phyloP scores from a whole-genome alignment of 2,888 invertebrate species.

The Scotopteryx bipunctaria region DNA sequence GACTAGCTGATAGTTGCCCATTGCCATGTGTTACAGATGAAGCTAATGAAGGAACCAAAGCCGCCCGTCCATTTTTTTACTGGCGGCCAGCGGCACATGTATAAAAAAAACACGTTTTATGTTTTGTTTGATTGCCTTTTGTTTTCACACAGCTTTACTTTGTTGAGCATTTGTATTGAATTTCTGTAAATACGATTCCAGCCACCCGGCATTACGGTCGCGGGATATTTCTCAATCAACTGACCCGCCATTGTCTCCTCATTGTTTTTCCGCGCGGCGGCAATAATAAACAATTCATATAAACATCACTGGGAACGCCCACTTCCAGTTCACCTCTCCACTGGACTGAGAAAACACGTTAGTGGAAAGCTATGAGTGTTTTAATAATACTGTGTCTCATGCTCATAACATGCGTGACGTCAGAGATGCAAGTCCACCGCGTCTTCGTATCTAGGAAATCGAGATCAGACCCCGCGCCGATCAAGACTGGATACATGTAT shows the following conservation, averaged over 20 bases:
- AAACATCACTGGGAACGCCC: conserved; percentile 56
- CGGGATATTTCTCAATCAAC: conserved; percentile 64
- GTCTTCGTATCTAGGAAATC: conserved; percentile 49
- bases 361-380: conserved; percentile 24
- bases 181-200: conserved; percentile 9
- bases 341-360: conserved; percentile 49
- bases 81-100: no score
- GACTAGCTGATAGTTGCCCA: no score
- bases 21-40: no score
- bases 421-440: conserved; percentile 47
- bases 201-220: conserved; percentile 21
- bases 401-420: conserved; percentile 41
- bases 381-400: conserved; percentile 52
- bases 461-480: conserved; percentile 46
- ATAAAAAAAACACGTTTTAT: no score
- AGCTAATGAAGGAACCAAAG: no score
- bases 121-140: no score
- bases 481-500: conserved; percentile 49
- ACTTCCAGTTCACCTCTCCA: conserved; percentile 57
- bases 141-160: not conserved
- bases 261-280: conserved; percentile 43
- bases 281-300: conserved; percentile 67
- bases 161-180: conserved; percentile 2
- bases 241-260: conserved; percentile 65
- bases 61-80: no score